Base-by-base conservation (phyloP, 2,113 vertebrate species). In the Amblyornis subalaris region DNA sequence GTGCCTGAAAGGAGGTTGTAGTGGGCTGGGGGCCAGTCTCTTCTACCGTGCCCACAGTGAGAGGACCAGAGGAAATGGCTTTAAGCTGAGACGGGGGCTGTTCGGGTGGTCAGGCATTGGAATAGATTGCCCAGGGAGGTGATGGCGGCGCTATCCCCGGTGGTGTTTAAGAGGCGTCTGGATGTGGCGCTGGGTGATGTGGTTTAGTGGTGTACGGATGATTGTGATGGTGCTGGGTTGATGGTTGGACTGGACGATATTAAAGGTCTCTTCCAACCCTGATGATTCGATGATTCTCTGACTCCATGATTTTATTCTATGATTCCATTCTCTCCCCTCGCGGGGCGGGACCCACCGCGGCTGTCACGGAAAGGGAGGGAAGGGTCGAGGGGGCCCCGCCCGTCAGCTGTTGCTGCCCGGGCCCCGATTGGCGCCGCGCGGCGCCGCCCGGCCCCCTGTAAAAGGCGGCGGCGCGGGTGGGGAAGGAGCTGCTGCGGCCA, bases 281-380 rank as follows among this genome's bases (percentile, higher is more conserved):
- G 7, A 31, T 10, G 35, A 42, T 12, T 55, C 24, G 57, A 42
- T 21, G 6, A 42, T 14, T 62, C 16, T 31, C 20, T 5, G 3
- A 6, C 4, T 38, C 28, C 2, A 3, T 0, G 60, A 13, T 2
- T 35, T 5, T 7, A 3, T 6, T 40, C 35, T 9, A 17, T 0
- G 19, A 20, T 7, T 26, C 33, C 38, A 10, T 2, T 7, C 51
- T 42, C 13, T 11, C 25, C 26, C 7, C 5, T 40, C 2, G 42
- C 31, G 31, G 21, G 51, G 81, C 58, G 53, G 61, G 44, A 20
- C 18, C 5, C 5, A 0, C 11, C 1, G 33, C 8, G 31, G 35
- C 57, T 48, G 21, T 40, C 47, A 55, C 13, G 35, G 50, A 0
- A 0, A 12, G 11, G 38, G 4, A 33, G 61, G 69, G 69, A 19